phyloP scores from a whole-genome alignment of 2,797 vertebrate species.

The Galago senegalensis region DNA sequence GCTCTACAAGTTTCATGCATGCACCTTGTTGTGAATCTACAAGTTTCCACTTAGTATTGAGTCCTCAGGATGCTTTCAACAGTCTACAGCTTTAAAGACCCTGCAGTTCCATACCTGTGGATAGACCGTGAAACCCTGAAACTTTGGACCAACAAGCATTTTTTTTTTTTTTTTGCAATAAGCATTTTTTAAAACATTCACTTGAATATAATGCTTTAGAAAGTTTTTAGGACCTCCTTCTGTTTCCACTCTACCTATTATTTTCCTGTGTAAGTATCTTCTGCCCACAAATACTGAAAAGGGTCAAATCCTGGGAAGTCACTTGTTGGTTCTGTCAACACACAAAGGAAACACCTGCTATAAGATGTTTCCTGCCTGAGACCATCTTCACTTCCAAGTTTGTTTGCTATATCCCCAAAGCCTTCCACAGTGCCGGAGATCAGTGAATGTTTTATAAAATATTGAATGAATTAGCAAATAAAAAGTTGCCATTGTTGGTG shows the following conservation, averaged over 20 bases:
- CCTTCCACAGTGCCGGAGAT: neutral
- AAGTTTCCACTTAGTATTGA: too few species aligned
- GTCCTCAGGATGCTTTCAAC: neutral
- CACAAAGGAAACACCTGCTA: conserved; percentile 76
- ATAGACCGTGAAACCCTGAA: neutral
- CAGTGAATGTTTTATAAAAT: conserved; percentile 54
- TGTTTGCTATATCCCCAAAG: conserved; percentile 17
- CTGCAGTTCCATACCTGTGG: neutral
- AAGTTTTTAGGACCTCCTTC: conserved; percentile 12
- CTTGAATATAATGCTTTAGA: neutral
- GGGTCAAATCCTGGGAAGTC: conserved; percentile 66
- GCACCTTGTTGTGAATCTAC: too few species aligned
- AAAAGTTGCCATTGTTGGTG: neutral
- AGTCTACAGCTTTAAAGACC: neutral
- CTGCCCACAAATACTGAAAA: conserved; percentile 60
- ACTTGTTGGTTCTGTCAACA: conserved; percentile 62
- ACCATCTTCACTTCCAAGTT: conserved; percentile 62
- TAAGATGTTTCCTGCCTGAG: conserved; percentile 68
- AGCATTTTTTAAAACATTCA: conserved; percentile 4
- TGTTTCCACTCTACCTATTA: neutral
- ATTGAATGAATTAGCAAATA: neutral
- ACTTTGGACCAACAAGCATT: neutral
- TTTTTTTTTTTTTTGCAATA: neutral
- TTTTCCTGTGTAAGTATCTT: conserved; percentile 52
- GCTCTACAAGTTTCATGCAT: too few species aligned